Base-by-base conservation (phyloP, 1,140 invertebrate genomes). In the Orussus abietinus region DNA sequence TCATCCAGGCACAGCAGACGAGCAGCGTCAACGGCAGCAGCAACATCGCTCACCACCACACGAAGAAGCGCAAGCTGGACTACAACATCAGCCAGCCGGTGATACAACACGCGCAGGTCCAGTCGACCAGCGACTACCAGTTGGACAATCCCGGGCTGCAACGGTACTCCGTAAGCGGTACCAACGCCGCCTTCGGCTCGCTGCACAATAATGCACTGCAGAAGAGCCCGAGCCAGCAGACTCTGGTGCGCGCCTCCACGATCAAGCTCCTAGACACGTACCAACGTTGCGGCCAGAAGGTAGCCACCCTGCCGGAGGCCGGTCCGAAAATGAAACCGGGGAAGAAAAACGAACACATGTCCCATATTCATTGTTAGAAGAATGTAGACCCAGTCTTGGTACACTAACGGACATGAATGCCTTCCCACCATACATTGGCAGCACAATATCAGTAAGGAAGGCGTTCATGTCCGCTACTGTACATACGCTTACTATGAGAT, bases 211-310 rank as follows among this genome's bases (percentile, higher is more conserved):
- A 72, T 69, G 65, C 63, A 56, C 62, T 69, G 52, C 72, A 73
- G 43, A 74, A 72, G 59, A 77, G 75, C 42, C 74, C 72, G 54
- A 74, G 64, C 59, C 73, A 76, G 59, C 80, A 82, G 59, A 80
- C 78, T 57, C 77, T 80, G 65, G 79, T 84, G 53, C 76, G 81
- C 55, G 79, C 82, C 51, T 84, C 81, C 41, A 82, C 82, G 49
- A 84, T 84, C 63, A 85, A 85, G 73, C 73, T 84, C 51, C 66
- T 85, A 77, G 83, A 85, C 60, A 79, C 79, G 47, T 83, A 84
- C 62, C 80, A 83, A 53, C 79, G 81, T 61, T 81, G 79, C 64
- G 80, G 81, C 62, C 80, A 82, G 64, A 80, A 83, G 77, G 80
- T 82, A 74, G n/a, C n/a, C n/a, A n/a, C n/a, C n/a, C n/a, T n/a